These are phyloP conservation scores for Spermophilus dauricus DNA, from an alignment of 2,113 vertebrate species.

Conservation along the genomic window DNA sequence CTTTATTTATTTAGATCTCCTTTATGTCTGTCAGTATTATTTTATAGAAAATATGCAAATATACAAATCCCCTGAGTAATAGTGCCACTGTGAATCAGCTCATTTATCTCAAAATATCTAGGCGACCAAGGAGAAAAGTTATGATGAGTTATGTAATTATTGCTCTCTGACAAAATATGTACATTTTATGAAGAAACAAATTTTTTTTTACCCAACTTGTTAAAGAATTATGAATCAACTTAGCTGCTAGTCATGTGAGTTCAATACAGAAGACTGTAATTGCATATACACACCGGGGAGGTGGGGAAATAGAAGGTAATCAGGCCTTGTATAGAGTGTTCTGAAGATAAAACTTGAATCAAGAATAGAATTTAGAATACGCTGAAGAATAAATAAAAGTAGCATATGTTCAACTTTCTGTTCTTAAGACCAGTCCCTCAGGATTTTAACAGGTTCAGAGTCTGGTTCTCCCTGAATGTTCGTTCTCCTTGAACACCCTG, in stretches of 20 bases:
- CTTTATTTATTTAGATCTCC: neutral
- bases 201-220: neutral
- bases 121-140: neutral
- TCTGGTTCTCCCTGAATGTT: no score
- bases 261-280: neutral
- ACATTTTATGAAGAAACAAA: neutral
- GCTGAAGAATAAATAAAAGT: slow-evolving; percentile 16
- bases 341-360: slow-evolving; percentile 5
- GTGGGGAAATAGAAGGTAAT: neutral
- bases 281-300: neutral
- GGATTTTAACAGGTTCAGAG: neutral
- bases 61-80: neutral
- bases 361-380: neutral
- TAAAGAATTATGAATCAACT: neutral
- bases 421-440: neutral
- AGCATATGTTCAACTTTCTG: neutral
- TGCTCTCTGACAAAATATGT: neutral
- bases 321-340: neutral
- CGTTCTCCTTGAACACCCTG: neutral
- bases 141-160: neutral
- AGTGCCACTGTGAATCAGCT: neutral
- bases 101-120: neutral
- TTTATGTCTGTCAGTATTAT: slow-evolving; percentile 28
- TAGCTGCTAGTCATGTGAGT: neutral
- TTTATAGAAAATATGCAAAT: slow-evolving; percentile 48